phyloP scores from a whole-genome alignment of 2,113 vertebrate species.

The Oncorhynchus clarkii region DNA sequence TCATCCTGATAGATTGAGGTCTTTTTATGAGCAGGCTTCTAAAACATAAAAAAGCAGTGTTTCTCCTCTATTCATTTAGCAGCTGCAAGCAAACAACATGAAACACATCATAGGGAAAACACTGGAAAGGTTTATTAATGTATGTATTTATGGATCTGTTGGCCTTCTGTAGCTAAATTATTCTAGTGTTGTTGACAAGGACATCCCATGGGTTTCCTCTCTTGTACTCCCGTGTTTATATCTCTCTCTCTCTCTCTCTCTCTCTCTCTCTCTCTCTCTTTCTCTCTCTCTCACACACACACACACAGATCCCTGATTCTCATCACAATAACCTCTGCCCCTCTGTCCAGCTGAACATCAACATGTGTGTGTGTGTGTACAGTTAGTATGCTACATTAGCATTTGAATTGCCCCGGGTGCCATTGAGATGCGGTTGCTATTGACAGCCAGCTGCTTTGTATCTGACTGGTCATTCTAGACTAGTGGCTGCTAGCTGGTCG shows the following conservation, averaged over 20 bases:
- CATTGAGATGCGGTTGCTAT: slow-evolving; percentile 60
- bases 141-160: neutral
- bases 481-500: neutral
- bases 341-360: neutral
- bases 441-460: slow-evolving; percentile 53
- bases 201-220: neutral
- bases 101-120: too few relatives aligned
- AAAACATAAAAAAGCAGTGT: neutral
- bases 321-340: neutral
- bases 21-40: neutral
- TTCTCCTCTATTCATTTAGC: neutral
- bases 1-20: neutral
- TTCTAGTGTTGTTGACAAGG: neutral
- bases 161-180: neutral
- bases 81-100: neutral
- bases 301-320: neutral
- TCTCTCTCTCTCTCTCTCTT: too few relatives aligned
- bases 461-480: neutral
- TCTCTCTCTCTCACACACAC: too few relatives aligned
- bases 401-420: slow-evolving; percentile 23
- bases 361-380: neutral
- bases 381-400: slow-evolving; percentile 8
- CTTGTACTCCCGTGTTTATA: neutral
- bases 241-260: too few relatives aligned
- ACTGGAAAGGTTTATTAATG: neutral